phyloP scores from a whole-genome alignment of 2,113 vertebrate genomes.

The Syngnathus typhle region DNA sequence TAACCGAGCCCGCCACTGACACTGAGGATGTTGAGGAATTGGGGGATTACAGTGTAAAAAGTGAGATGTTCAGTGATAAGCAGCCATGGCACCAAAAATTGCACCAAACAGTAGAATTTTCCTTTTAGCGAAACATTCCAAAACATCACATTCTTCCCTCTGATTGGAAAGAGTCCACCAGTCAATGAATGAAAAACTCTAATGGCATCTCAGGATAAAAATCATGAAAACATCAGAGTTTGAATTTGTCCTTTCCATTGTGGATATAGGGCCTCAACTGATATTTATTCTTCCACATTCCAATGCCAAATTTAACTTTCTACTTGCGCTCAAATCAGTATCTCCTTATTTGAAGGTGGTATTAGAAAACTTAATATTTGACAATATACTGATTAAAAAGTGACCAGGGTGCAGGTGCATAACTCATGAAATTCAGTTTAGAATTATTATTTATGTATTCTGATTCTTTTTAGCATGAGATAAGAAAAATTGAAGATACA shows the following conservation, averaged over 20 bases:
- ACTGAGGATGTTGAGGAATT: constrained; percentile 36
- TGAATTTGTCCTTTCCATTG: background rate
- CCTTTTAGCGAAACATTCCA: background rate
- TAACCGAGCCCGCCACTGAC: constrained; percentile 64
- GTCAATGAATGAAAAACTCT: background rate
- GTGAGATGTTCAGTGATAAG: constrained; percentile 19
- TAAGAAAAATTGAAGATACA: background rate
- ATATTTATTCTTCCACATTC: constrained; percentile 26
- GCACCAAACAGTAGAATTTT: background rate
- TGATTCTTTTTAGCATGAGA: background rate
- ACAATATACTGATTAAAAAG: constrained; percentile 37
- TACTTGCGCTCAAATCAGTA: constrained; percentile 40
- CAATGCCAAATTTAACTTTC: constrained; percentile 33
- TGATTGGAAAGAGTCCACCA: background rate
- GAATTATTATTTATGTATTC: constrained; percentile 10
- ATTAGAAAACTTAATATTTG: constrained; percentile 37
- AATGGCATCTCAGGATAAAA: background rate
- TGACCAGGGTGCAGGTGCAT: constrained; percentile 14
- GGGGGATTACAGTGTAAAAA: constrained; percentile 18
- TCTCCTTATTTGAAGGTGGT: constrained; percentile 38
- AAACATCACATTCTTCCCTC: background rate
- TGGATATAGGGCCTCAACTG: background rate
- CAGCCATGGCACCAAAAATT: constrained; percentile 6
- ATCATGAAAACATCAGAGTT: background rate
- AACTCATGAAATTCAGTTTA: constrained; percentile 9